A percentile compares a stretch with the other conserved stretches of the same genome.
phyloP scores from a whole-genome alignment of 1,140 invertebrate species.

The Teleopsis dalmanni region DNA sequence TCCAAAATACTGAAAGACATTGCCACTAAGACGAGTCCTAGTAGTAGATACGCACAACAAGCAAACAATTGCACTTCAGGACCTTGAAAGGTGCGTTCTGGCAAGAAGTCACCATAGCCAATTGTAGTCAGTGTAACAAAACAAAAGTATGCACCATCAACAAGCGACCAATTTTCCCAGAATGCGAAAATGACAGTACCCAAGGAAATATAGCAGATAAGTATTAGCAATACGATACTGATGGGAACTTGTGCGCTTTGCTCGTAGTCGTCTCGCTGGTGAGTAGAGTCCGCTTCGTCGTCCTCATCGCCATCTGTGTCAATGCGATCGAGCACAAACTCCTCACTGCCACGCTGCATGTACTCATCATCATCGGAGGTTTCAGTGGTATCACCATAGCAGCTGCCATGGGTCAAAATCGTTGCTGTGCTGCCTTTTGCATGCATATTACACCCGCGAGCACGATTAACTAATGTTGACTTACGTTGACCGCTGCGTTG shows the following conservation, averaged over 20 bases:
- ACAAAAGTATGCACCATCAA: conserved; percentile 80
- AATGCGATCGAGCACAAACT: conserved; percentile 1
- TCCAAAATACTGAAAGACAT: conserved; percentile 91
- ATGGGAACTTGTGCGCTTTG: conserved; percentile 56
- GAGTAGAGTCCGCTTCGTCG: conserved; percentile 6
- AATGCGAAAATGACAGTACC: conserved; percentile 65
- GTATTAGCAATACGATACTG: conserved; percentile 60
- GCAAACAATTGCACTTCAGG: conserved; percentile 67
- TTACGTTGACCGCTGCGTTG: conserved; percentile 18
- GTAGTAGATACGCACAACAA: conserved; percentile 76
- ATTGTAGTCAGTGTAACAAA: conserved; percentile 83
- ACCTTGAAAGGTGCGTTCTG: conserved; percentile 54
- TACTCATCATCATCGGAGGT: conserved; percentile 38
- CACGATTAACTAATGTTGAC: conserved; percentile 14
- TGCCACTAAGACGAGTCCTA: conserved; percentile 81
- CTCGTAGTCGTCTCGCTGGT: conserved; percentile 3
- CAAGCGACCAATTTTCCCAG: conserved; percentile 69
- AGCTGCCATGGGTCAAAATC: not conserved
- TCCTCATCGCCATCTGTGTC: conserved; percentile 13
- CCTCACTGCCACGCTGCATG: conserved; percentile 15
- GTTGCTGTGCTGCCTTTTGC: not conserved
- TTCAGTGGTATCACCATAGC: conserved; percentile 30
- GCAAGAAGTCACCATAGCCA: conserved; percentile 76
- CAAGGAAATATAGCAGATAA: conserved; percentile 61
- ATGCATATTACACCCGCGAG: conserved; percentile 8